Evolutionary conservation across 2,888 invertebrate genomes (phyloP).

Genomic region (Exocentrus adspersus): DNA sequence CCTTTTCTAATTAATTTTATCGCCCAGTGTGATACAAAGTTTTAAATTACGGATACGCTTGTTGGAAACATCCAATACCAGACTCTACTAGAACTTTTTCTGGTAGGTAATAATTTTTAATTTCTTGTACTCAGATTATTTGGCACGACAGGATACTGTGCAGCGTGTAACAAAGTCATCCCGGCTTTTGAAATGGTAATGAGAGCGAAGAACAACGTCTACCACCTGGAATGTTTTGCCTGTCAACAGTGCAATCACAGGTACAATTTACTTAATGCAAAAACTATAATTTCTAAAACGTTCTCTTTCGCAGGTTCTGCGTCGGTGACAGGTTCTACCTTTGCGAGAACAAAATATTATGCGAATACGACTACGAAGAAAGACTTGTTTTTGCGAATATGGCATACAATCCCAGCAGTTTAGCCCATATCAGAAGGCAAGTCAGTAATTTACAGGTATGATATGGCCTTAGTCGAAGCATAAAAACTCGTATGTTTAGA

Average conservation of each 20-base stretch:
- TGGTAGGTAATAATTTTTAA: too few species aligned
- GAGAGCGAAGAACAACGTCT: constrained; percentile 91
- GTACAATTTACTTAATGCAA: too few species aligned
- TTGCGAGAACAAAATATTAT: constrained; percentile 93
- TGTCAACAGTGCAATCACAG: constrained; percentile 96
- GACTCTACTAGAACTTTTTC: background rate
- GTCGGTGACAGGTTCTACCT: constrained; percentile 93
- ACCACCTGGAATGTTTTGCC: constrained; percentile 94
- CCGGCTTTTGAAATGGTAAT: constrained; percentile 97
- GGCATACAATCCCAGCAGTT: constrained; percentile 85
- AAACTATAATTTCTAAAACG: too few species aligned
- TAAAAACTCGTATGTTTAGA: too few species aligned
- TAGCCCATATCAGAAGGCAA: constrained; percentile 87
- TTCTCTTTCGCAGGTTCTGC: constrained; percentile 79
- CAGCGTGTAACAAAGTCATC: constrained; percentile 92
- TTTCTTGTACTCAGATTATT: too few species aligned
- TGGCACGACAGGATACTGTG: constrained; percentile 89
- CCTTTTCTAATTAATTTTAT: constrained; percentile 36
- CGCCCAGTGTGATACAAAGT: background rate
- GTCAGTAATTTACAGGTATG: constrained; percentile 72
- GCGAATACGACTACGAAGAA: constrained; percentile 95
- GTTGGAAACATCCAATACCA: background rate
- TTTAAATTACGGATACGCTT: background rate
- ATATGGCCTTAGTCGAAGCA: too few species aligned
- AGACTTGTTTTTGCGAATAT: constrained; percentile 89